Conservation (phyloP, 2,888 invertebrate genomes). For the Scaptomyza flava region DNA sequence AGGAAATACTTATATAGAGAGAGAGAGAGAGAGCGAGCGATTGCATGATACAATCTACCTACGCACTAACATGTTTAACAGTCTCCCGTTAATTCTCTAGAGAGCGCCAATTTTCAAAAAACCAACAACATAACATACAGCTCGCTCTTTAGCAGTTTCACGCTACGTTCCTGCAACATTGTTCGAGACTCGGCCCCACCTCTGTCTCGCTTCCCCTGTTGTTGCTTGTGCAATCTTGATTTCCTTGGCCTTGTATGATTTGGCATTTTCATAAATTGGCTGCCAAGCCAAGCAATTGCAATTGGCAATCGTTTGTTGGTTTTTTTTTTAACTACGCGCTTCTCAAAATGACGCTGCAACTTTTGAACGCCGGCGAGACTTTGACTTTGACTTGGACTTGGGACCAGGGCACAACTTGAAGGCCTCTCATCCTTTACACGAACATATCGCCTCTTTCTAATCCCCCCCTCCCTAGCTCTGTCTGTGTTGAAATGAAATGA, state of each 20-base stretch:
- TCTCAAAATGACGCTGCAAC: constrained; percentile 67
- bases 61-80: constrained; percentile 55
- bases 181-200: not conserved
- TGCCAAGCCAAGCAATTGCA: constrained; percentile 76
- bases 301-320: constrained; percentile 76
- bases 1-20: not conserved
- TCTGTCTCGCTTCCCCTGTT: not conserved
- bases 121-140: constrained; percentile 27
- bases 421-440: constrained; percentile 14
- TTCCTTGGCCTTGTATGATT: constrained; percentile 76
- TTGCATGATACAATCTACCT: constrained; percentile 43
- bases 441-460: constrained; percentile 17
- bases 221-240: constrained; percentile 71
- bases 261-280: constrained; percentile 81
- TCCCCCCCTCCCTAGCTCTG: not conserved
- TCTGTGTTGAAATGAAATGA: constrained; percentile 77
- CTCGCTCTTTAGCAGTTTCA: constrained; percentile 66
- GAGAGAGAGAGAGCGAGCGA: constrained; percentile 1
- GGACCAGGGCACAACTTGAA: constrained; percentile 22
- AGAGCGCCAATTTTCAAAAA: constrained; percentile 64
- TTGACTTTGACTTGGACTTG: constrained; percentile 53
- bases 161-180: constrained; percentile 45
- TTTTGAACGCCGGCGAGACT: constrained; percentile 34
- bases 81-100: constrained; percentile 51
- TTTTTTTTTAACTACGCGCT: constrained; percentile 42